Conservation (phyloP, 2,888 invertebrate genomes). For the Tuberolachnus salignus region DNA sequence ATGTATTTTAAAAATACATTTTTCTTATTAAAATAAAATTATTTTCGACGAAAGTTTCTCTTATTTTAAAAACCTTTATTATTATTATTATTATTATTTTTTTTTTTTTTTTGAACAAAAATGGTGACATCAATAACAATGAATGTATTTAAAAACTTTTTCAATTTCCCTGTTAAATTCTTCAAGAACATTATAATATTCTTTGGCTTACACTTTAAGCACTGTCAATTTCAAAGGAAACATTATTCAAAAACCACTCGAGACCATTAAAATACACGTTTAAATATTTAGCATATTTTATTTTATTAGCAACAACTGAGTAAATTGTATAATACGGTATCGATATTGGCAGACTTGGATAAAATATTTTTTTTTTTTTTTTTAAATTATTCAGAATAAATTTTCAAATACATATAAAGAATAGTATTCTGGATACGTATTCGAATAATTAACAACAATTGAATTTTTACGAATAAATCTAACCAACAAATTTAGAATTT, state of each 20-base stretch:
- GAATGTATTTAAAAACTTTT: conserved; percentile 32
- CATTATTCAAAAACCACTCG: neutral
- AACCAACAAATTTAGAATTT: no score
- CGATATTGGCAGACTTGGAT: no score
- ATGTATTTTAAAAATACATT: no score
- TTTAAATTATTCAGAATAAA: no score
- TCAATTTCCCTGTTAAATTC: conserved; percentile 35
- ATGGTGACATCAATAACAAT: conserved; percentile 14
- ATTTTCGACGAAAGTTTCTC: conserved; percentile 17
- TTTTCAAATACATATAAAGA: no score
- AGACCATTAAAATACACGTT: neutral
- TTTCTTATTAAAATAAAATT: neutral
- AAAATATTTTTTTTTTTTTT: no score
- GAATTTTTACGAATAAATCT: no score
- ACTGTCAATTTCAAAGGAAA: neutral
- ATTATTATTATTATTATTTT: no score
- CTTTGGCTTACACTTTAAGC: neutral
- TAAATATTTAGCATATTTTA: neutral
- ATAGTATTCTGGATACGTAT: no score
- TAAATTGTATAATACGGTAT: no score
- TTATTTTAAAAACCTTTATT: conserved; percentile 6
- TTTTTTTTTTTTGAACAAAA: neutral
- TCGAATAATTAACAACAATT: no score
- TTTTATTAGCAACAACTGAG: no score
- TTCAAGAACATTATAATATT: neutral